Evolutionary conservation across 92 coral and sea anemone genomes (phyloP).

Genomic region (Phymanthus crucifer): DNA sequence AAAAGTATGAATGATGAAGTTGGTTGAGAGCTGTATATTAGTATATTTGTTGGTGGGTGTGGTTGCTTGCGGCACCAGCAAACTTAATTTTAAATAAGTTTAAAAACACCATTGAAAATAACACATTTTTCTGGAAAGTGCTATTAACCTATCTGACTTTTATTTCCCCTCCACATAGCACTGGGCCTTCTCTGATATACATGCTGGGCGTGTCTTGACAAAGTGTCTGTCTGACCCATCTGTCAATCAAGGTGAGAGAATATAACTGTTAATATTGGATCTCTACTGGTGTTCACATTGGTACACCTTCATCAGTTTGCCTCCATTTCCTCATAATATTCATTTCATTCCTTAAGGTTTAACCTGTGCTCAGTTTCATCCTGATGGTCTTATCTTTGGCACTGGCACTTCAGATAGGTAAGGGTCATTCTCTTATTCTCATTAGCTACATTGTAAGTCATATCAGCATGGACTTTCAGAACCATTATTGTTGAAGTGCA

Average conservation of each 20-base stretch:
- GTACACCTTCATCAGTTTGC: too few species aligned
- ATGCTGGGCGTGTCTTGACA: conserved; percentile 92
- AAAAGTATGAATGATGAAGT: background rate
- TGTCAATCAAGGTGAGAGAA: conserved; percentile 82
- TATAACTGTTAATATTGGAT: too few species aligned
- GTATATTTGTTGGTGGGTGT: too few species aligned
- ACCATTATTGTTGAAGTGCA: too few species aligned
- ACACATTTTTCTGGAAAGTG: too few species aligned
- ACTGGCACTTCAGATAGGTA: conserved; percentile 99
- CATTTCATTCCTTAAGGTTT: conserved; percentile 55
- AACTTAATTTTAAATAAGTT: background rate
- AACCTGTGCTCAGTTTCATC: conserved; percentile 99
- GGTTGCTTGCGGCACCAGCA: too few species aligned
- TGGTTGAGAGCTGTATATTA: background rate
- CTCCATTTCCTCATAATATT: too few species aligned
- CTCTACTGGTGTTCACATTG: background rate
- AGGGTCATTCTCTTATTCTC: background rate
- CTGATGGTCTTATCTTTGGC: conserved; percentile 99
- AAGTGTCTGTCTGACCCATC: conserved; percentile 91
- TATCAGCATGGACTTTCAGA: background rate
- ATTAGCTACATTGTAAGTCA: background rate
- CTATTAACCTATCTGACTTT: background rate
- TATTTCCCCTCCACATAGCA: conserved; percentile 38
- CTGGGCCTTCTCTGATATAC: conserved; percentile 99
- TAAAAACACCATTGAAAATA: too few species aligned